A percentile compares a stretch with the other conserved stretches of the same genome.
Evolutionary conservation across 92 coral and sea anemone species (phyloP).

Genomic region (Epizoanthus ramosus): DNA sequence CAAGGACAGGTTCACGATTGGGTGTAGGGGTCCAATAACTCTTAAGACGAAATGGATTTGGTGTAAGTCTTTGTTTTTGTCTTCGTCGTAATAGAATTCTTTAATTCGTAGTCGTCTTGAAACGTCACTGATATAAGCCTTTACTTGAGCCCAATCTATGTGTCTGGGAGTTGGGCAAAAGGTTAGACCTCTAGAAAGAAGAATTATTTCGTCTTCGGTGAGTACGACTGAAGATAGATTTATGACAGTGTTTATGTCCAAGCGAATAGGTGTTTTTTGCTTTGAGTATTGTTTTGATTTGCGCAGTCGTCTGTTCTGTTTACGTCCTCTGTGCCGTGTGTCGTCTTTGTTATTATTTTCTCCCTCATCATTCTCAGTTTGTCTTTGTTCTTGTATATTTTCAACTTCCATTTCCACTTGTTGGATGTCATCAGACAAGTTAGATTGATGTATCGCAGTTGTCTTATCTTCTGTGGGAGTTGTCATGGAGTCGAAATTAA

Average conservation of each 20-base stretch:
- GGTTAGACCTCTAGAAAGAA: conserved; percentile 9
- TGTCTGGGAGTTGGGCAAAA: neutral
- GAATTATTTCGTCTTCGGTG: conserved; percentile 14
- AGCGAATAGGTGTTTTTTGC: too few species aligned
- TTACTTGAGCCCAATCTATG: conserved; percentile 4
- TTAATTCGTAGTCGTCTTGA: conserved; percentile 6
- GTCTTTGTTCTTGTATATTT: too few species aligned
- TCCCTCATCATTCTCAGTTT: too few species aligned
- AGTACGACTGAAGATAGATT: neutral
- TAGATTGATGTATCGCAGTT: too few species aligned
- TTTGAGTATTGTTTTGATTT: too few species aligned
- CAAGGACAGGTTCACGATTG: neutral
- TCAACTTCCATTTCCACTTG: too few species aligned
- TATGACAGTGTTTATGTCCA: too few species aligned
- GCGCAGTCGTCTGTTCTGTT: too few species aligned
- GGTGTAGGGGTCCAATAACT: neutral
- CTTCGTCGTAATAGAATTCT: neutral
- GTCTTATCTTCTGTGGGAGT: neutral
- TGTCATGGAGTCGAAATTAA: neutral
- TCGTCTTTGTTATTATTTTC: too few species aligned
- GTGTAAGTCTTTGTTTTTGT: neutral
- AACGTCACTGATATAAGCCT: conserved; percentile 14
- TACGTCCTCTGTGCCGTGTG: too few species aligned
- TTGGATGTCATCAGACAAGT: too few species aligned
- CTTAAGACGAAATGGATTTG: too few species aligned